These are phyloP conservation scores for Notothenia coriiceps DNA, from an alignment of 2,113 vertebrate species.

Conservation along the genomic window DNA sequence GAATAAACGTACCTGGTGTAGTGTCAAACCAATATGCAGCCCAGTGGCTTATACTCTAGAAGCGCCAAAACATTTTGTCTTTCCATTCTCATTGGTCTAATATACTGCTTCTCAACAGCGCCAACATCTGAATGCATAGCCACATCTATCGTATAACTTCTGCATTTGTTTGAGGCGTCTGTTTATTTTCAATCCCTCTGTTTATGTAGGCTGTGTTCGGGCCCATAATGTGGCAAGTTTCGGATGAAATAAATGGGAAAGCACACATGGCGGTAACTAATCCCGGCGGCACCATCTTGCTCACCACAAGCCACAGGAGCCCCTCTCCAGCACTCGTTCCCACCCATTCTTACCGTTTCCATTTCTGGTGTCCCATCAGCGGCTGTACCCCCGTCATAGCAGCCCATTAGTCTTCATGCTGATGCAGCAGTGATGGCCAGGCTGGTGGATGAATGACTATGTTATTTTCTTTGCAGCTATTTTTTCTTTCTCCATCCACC, in stretches of 20 bases:
- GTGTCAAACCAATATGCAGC: slow-evolving; percentile 17
- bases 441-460: slow-evolving; percentile 41
- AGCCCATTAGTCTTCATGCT: slow-evolving; percentile 57
- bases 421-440: slow-evolving; percentile 57
- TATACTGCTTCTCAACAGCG: slow-evolving; percentile 39
- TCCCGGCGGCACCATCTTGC: slow-evolving; percentile 67
- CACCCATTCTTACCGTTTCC: slow-evolving; percentile 66
- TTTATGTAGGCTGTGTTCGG: slow-evolving; percentile 64
- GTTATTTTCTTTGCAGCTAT: slow-evolving; percentile 40
- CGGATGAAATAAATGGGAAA: slow-evolving; percentile 72
- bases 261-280: slow-evolving; percentile 73
- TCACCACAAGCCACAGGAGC: slow-evolving; percentile 72
- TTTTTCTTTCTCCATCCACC: slow-evolving; percentile 38
- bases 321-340: slow-evolving; percentile 49
- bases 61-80: slow-evolving; percentile 18
- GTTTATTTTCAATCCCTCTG: slow-evolving; percentile 62
- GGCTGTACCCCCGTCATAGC: slow-evolving; percentile 49
- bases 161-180: slow-evolving; percentile 41
- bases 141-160: slow-evolving; percentile 38
- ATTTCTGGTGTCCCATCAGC: slow-evolving; percentile 52
- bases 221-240: slow-evolving; percentile 66
- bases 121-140: slow-evolving; percentile 26
- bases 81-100: slow-evolving; percentile 29
- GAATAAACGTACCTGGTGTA: slow-evolving; percentile 10
- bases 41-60: slow-evolving; percentile 13